Evolutionary conservation across 2,797 vertebrate genomes (phyloP), one percentile per base, ranked within the genome.

Genomic region (Champsocephalus esox): DNA sequence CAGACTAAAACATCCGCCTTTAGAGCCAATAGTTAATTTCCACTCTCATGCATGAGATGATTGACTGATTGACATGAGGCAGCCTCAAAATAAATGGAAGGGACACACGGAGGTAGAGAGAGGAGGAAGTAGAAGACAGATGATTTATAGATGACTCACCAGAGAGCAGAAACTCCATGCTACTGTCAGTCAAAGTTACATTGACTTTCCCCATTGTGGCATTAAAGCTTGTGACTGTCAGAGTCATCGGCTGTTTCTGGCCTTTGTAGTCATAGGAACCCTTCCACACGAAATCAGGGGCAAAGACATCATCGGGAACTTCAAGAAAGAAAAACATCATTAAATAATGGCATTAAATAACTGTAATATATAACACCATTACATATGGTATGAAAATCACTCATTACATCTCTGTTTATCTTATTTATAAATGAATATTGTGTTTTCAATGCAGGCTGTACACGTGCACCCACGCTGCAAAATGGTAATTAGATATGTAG

Each of bases 301-400:
- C 96, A 87, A 99, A 98, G n/a, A 99, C 96, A 56, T 99, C 95
- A 74, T 97, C 96, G 14, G 98, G 97, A 90, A 99, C 98, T 99
- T 88, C 10, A 75, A 48, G 11, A n/a, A 19, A 81, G 49, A 43
- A 59, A 49, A 68, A 60, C 1, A 41, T 43, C 5, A n/a, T 38
- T 60, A 49, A 56, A 66, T 19, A 12, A 66, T 34, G 12, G 0
- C 19, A 34, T 51, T 10, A 58, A 71, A 70, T 8, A 56, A 21
- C 19, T 5, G 0, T 21, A 3, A 12, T 44, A 21, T 60, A 60
- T 11, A 19, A 45, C 1, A 24, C 59, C 13, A 24, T 6, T 61
- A 61, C 16, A 46, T 28, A 46, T 61, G 13, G 7, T 41, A 43
- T 43, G 4, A 38, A 55, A 50, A 16, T 16, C 28, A 12, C 55